These are phyloP conservation scores for Pseudomyrmex pallidus DNA, from an alignment of 1,140 invertebrate genomes.

Conservation along the genomic window DNA sequence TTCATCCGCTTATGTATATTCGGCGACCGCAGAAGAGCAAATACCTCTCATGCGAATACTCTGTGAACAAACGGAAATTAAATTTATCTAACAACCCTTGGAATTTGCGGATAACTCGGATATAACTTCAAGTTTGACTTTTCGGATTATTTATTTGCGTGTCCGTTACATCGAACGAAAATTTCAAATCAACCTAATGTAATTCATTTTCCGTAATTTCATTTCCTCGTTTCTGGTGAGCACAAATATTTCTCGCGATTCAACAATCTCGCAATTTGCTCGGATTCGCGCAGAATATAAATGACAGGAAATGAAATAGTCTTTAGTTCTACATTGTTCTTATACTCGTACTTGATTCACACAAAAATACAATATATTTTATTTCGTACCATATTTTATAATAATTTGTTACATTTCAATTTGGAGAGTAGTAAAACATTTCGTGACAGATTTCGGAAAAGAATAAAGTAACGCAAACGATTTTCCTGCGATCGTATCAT, in stretches of 20 bases:
- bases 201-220: conserved; percentile 4
- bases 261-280: conserved; percentile 13
- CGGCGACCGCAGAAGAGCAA: background rate
- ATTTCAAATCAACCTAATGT: background rate
- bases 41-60: background rate
- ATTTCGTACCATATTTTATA: background rate
- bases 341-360: background rate
- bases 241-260: conserved; percentile 34
- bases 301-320: background rate
- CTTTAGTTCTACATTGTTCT: background rate
- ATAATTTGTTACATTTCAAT: conserved; percentile 10
- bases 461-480: background rate
- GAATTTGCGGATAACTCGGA: conserved; percentile 5
- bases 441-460: background rate
- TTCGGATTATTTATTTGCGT: conserved; percentile 14
- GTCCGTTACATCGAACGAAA: conserved; percentile 2
- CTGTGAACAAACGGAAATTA: conserved; percentile 50
- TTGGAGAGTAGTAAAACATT: background rate
- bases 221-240: background rate
- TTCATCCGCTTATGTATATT: conserved; percentile 35
- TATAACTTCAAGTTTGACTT: conserved; percentile 41
- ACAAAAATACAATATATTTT: background rate
- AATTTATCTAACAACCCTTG: conserved; percentile 52
- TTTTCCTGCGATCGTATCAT: background rate
- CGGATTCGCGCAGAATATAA: conserved; percentile 3